Base-by-base conservation (phyloP, 2,888 invertebrate genomes). In the Crossocerus cetratus region DNA sequence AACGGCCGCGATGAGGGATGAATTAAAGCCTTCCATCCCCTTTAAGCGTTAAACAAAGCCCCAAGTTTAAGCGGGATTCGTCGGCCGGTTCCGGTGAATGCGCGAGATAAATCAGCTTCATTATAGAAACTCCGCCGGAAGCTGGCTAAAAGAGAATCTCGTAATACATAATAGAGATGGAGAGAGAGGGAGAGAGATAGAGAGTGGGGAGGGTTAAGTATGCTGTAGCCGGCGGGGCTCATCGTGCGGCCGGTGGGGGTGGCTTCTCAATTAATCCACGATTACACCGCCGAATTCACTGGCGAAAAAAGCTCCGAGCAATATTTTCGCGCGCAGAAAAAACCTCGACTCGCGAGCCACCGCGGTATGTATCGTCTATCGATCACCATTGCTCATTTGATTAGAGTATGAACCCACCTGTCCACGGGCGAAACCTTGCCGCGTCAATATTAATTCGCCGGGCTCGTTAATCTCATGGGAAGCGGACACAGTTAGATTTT, bases 101-200 rank as follows among this genome's bases (percentile, higher is more conserved):
- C 76, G 74, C 73, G 72, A 81, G 83, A 83, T 84, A 84, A 78
- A 83, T 83, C 83, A 81, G 81, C 77, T 81, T 83, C 79, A 75
- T 83, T 81, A 82, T 80, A 81, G 79, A 75, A 72, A 75, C 69
- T 76, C 73, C 76, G 69, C 65, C 65, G 74, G 76, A 79, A 82
- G 74, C 78, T 70, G 66, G 55, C 65, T 66, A 64, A 76, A 81
- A 81, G 77, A 76, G 83, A 77, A 79, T 81, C 75, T 73, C 77
- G 74, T 72, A 76, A 83, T 79, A 78, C 72, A 69, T 69, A 81
- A 82, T 75, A 69, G 65, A 60, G 56, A 58, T 4, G 11, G 32
- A 2, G 32, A 32, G 32, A 32, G 32, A 32, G 32, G 11, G 23
- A 23, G 23, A 23, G 23, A 23, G 23, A 23, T n/a, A n/a, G n/a